Conservation (phyloP, 2,113 vertebrate species). For the Myiopsitta monachus region DNA sequence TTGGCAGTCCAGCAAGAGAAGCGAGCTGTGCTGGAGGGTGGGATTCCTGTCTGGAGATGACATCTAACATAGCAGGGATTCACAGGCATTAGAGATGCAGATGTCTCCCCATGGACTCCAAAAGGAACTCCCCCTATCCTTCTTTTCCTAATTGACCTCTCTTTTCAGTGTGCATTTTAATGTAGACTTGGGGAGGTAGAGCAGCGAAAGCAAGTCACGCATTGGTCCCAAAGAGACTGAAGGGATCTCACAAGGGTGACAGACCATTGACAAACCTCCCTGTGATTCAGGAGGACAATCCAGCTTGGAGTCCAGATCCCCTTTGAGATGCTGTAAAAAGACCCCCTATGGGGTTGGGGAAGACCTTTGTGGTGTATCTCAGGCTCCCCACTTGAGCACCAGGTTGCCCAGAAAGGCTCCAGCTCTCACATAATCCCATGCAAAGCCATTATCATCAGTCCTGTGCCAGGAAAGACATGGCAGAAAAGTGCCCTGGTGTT, state of each 20-base stretch:
- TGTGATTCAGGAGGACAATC: not conserved
- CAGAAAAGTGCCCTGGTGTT: not conserved
- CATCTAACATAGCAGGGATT: not conserved
- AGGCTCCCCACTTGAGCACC: not conserved
- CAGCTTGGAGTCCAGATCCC: not conserved
- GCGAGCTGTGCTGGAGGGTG: not conserved
- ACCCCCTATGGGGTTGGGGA: not conserved
- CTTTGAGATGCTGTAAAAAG: not conserved
- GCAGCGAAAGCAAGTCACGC: not conserved
- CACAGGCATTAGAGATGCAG: not conserved
- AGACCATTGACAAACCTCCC: not conserved
- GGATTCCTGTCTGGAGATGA: not conserved
- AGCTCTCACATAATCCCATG: not conserved
- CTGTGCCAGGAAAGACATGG: not conserved
- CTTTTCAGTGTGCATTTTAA: not conserved
- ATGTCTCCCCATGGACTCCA: not conserved
- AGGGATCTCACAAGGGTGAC: not conserved
- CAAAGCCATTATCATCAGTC: not conserved
- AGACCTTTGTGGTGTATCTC: not conserved
- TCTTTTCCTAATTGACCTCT: not conserved
- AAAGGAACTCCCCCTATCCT: not conserved
- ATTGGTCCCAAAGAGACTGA: not conserved
- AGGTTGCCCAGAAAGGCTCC: not conserved
- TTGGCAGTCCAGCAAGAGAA: not conserved
- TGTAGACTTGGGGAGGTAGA: not conserved